Evolutionary conservation across 2,888 invertebrate species (phyloP), one percentile per base, ranked within the genome.

Genomic region (Scotopteryx bipunctaria): DNA sequence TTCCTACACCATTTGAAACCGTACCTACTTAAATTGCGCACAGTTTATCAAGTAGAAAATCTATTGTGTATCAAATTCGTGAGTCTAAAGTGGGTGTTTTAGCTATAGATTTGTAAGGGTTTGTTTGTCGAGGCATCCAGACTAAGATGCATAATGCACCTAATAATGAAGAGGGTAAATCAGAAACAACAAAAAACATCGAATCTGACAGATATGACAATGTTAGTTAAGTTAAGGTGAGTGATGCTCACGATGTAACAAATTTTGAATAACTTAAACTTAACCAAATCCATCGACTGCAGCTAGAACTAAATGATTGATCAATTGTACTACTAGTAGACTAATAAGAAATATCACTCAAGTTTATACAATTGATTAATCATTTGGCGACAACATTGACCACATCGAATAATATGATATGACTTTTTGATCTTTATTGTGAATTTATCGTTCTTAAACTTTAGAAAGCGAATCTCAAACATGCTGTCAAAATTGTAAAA

Each of bases 111-210:
- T 1, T 31, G 8, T 35, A 9, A 5, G 15, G 27, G 31, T n/a
- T 9, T 9, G 19, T 15, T 17, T 19, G 56, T 66, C 67, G 61
- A 65, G 61, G 43, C 63, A 72, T 68, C 69, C 71, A 72, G 67
- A 68, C 48, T 61, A 58, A 64, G 41, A 46, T 57, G 42, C 44
- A 51, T 56, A 64, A 65, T 9, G 61, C 66, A 71, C 53, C 59
- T 54, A 65, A 65, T 40, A 63, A 60, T 57, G 51, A 61, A 57
- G 50, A 61, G 63, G 45, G 62, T 45, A 57, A 60, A 54, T 55
- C 59, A 45, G 45, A 59, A 60, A 43, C 37, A 48, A 58, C 47
- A 50, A 51, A 57, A 58, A 58, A 19, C 35, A 35, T 52, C 41
- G 46, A 51, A 50, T 50, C 17, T 13, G 14, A 31, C 19, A 43